Base-by-base conservation (phyloP, 92 coral and sea anemone genomes). In the Parazoanthus atlanticus region DNA sequence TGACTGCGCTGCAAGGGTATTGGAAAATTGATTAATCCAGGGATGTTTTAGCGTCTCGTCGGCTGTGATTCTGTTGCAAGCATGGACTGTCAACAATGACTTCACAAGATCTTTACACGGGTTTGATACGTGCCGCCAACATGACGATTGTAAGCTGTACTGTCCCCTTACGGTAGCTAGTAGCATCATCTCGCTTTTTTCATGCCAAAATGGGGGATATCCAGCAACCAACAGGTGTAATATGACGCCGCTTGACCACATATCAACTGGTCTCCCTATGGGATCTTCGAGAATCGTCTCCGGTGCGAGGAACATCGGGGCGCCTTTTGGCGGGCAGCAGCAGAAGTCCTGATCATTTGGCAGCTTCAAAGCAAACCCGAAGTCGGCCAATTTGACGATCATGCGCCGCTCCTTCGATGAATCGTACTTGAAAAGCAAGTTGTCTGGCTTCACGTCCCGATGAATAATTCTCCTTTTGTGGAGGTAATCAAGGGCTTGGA, bases 261-360 rank as follows among this genome's bases (percentile, higher is more conserved):
- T 82, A 82, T 96, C 99, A 64, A 96, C 99, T 73, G 99, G 95
- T 29, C 88, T 93, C 21, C 99, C 98, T 81, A 96, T 92, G 36
- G 92, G 88, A 30, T 92, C 96, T 40, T 93, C 98, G 54, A 96
- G 89, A 31, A 96, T 96, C 19, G 99, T 96, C 78, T 96, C 99
- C 3, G 99, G 99, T 7, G 99, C 99, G 25, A 96, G 94, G 81
- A 93, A 96, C 91, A 96, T 84, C 23, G 99, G 98, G n/a, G 99
- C 98, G 46, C 99, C 99, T 74, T 94, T 89, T 15, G 98, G 93
- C 23, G 83, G 88, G 85, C 94, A 94, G 49, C 90, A 49, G 84
- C 93, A 88, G 80, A 91, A 95, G 88, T 93, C 95, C 80, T 89
- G 78, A 67, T 90, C 90, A 28, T 76, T 77, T 19, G 98, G 98